phyloP scores from a whole-genome alignment of 37 sponge, comb jelly and placozoan genomes.

The Ianthella basta region DNA sequence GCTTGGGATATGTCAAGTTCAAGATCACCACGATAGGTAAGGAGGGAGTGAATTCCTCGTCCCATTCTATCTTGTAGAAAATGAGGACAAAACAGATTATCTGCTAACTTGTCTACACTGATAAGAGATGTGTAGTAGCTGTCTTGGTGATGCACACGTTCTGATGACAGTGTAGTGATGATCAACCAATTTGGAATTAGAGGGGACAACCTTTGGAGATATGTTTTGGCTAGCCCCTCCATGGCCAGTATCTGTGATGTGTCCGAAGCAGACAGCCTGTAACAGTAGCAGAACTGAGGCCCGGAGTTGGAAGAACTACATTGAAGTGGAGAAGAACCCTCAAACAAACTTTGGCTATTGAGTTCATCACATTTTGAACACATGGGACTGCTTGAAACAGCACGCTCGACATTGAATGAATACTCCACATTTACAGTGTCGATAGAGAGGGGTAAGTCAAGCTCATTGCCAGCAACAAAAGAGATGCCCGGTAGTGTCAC shows the following conservation, averaged over 20 bases:
- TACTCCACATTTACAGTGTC: not conserved
- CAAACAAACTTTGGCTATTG: not conserved
- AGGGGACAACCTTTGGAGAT: not conserved
- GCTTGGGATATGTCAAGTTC: not conserved
- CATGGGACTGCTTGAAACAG: too few relatives aligned
- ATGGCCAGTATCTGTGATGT: not conserved
- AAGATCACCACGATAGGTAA: not conserved
- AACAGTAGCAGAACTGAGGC: not conserved
- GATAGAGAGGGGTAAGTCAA: slow-evolving; percentile 1
- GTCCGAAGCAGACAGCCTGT: not conserved
- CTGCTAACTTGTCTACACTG: not conserved
- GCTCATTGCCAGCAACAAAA: not conserved
- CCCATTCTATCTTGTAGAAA: not conserved
- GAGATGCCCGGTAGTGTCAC: not conserved
- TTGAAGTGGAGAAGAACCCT: not conserved
- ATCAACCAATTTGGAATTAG: slow-evolving; percentile 5
- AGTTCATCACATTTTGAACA: not conserved
- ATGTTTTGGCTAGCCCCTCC: slow-evolving; percentile 16
- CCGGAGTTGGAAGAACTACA: slow-evolving; percentile 26
- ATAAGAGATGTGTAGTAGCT: slow-evolving; percentile 9
- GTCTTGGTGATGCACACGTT: not conserved
- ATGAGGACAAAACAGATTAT: not conserved
- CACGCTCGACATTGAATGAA: not conserved
- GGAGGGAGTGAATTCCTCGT: not conserved
- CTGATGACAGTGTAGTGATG: not conserved